Conservation (phyloP, 2,797 vertebrate genomes). For the Echiichthys vipera region DNA sequence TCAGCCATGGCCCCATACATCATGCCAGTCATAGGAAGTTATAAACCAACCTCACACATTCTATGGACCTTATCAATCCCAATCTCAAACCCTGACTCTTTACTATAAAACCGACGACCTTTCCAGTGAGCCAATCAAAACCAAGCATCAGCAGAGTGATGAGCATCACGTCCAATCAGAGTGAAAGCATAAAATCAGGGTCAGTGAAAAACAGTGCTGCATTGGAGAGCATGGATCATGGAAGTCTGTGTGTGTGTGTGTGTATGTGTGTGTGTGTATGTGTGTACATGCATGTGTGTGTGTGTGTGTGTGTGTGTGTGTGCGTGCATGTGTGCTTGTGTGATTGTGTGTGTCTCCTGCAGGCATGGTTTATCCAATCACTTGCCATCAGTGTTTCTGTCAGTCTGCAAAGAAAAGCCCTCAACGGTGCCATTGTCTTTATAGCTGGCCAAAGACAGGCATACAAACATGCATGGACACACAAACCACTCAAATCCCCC, state of each 20-base stretch:
- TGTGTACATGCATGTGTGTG: slow-evolving; percentile 16
- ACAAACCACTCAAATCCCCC: neutral
- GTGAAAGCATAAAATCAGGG: slow-evolving; percentile 51
- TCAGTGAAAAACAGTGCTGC: slow-evolving; percentile 42
- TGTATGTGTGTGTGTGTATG: slow-evolving; percentile 20
- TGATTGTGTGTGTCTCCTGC: slow-evolving; percentile 55
- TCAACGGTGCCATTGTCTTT: slow-evolving; percentile 67
- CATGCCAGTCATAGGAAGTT: slow-evolving; percentile 26
- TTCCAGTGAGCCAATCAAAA: slow-evolving; percentile 45
- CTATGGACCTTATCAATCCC: slow-evolving; percentile 27
- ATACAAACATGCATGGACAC: slow-evolving; percentile 4
- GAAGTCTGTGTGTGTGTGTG: slow-evolving; percentile 16
- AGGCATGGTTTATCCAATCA: slow-evolving; percentile 78
- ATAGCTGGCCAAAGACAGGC: slow-evolving; percentile 40
- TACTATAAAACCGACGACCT: slow-evolving; percentile 12
- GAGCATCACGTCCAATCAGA: slow-evolving; percentile 33
- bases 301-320: slow-evolving; percentile 24
- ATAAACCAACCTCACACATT: slow-evolving; percentile 27
- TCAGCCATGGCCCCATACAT: slow-evolving; percentile 30
- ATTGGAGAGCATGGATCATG: slow-evolving; percentile 43
- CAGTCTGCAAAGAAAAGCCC: slow-evolving; percentile 73
- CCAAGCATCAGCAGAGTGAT: neutral
- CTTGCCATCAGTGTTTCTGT: slow-evolving; percentile 77
- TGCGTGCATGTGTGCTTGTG: slow-evolving; percentile 17
- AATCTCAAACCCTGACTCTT: slow-evolving; percentile 33